Evolutionary conservation across 2,113 vertebrate genomes (phyloP).

Genomic region (Candoia aspera): DNA sequence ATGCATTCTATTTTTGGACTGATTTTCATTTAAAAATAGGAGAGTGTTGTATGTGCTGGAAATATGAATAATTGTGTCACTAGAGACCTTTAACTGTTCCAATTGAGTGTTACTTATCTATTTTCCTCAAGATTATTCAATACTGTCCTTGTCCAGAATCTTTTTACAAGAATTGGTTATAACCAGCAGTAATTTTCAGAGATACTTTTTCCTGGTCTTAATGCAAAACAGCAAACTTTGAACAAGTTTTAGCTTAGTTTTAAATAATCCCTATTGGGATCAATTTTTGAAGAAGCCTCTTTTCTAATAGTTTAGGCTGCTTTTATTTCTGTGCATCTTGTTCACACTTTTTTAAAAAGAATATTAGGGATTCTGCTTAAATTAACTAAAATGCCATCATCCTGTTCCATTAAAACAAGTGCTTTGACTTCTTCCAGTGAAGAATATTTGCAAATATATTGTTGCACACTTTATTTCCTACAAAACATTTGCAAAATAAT

Average conservation of each 20-base stretch:
- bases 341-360: not conserved
- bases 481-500: not conserved
- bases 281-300: not conserved
- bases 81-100: constrained; percentile 33
- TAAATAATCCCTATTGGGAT: not conserved
- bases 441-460: not conserved
- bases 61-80: constrained; percentile 30
- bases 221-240: not conserved
- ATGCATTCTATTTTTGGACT: constrained; percentile 19
- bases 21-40: constrained; percentile 23
- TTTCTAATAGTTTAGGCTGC: not conserved
- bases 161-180: constrained; percentile 19
- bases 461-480: not conserved
- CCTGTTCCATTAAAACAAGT: not conserved
- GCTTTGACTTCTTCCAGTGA: not conserved
- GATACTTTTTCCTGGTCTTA: not conserved
- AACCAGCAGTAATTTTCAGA: constrained; percentile 26
- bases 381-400: not conserved
- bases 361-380: not conserved
- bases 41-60: constrained; percentile 16
- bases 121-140: constrained; percentile 9
- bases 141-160: constrained; percentile 6
- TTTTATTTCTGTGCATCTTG: not conserved
- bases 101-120: constrained; percentile 11
- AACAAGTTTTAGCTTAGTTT: constrained; percentile 7